Evolutionary conservation across 1,140 invertebrate genomes (phyloP).

Genomic region (Stegodyphus mimosarum): DNA sequence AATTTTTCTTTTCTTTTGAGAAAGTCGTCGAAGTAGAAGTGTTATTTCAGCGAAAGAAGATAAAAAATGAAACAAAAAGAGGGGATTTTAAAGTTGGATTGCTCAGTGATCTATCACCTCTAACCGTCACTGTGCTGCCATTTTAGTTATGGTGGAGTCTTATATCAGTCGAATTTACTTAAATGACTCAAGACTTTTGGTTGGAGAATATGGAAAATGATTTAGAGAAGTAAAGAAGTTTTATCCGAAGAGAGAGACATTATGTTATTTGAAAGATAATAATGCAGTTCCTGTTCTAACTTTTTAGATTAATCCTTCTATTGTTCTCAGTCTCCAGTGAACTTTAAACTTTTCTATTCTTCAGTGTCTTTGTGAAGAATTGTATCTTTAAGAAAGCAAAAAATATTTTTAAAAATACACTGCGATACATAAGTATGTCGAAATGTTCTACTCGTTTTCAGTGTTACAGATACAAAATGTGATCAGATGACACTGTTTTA

Average conservation of each 20-base stretch:
- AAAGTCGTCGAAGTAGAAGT: constrained; percentile 40
- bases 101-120: constrained; percentile 36
- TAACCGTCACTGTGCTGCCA: constrained; percentile 10
- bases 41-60: constrained; percentile 16
- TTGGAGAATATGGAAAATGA: constrained; percentile 15
- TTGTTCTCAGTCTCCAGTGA: not conserved
- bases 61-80: constrained; percentile 14
- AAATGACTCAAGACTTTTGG: constrained; percentile 7
- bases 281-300: not conserved
- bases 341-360: not conserved
- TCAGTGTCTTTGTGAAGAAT: no score
- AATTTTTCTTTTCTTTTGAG: constrained; percentile 41
- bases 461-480: no score
- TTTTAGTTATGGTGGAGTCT: constrained; percentile 26
- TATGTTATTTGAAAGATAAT: not conserved
- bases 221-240: not conserved
- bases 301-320: not conserved
- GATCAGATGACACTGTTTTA: no score
- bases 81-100: constrained; percentile 46
- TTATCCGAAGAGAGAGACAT: not conserved
- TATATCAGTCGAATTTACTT: constrained; percentile 44
- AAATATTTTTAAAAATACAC: no score
- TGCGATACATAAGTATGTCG: no score
- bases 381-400: no score
- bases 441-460: no score